phyloP scores from a whole-genome alignment of 2,113 vertebrate genomes.

The Tetraodon nigroviridis region DNA sequence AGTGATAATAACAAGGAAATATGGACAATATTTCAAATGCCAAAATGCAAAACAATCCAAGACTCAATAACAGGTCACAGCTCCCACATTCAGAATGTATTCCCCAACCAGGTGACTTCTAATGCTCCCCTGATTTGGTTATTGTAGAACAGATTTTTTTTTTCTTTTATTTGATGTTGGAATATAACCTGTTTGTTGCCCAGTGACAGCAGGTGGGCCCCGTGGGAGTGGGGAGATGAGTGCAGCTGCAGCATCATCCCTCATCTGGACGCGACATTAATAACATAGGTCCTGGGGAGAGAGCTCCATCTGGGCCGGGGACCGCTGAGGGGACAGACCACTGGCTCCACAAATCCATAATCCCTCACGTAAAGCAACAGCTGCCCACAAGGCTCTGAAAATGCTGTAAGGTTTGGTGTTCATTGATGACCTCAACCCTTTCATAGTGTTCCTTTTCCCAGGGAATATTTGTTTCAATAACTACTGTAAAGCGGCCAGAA shows the following conservation, averaged over 20 bases:
- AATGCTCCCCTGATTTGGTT: conserved; percentile 31
- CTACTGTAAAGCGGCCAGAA: too few relatives aligned
- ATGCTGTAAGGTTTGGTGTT: conserved; percentile 16
- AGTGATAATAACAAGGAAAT: conserved; percentile 49
- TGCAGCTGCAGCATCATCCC: conserved; percentile 75
- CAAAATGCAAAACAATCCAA: not conserved
- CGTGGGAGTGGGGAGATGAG: conserved; percentile 76
- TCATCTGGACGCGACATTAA: conserved; percentile 88
- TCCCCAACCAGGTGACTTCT: conserved; percentile 47
- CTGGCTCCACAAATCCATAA: conserved; percentile 79
- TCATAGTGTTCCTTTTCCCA: too few relatives aligned
- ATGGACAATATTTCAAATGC: conserved; percentile 18
- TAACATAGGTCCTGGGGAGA: conserved; percentile 78
- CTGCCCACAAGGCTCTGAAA: conserved; percentile 40
- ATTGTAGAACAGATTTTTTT: conserved; percentile 14
- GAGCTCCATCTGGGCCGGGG: conserved; percentile 79
- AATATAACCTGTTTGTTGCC: conserved; percentile 51
- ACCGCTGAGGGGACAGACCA: conserved; percentile 70
- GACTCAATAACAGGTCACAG: not conserved
- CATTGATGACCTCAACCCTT: conserved; percentile 11
- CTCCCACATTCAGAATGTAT: conserved; percentile 9
- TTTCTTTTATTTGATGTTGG: conserved; percentile 10
- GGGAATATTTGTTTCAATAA: too few relatives aligned
- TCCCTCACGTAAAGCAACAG: conserved; percentile 56
- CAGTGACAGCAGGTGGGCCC: conserved; percentile 74